Conservation (phyloP, 2,797 vertebrate species). For the Graptemys geographica region DNA sequence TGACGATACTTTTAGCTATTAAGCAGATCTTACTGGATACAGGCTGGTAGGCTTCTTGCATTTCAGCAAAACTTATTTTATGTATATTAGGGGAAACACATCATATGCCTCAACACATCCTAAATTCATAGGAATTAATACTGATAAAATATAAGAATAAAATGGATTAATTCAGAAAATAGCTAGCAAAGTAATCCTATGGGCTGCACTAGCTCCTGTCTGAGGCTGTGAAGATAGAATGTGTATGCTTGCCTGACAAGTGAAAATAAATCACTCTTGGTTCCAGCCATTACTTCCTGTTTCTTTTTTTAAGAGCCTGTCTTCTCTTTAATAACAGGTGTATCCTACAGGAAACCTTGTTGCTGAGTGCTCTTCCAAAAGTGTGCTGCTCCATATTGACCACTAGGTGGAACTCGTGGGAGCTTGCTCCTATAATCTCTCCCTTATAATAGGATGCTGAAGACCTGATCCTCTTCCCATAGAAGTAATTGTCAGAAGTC, state of each 20-base stretch:
- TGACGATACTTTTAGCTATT: no score
- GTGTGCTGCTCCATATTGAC: not conserved
- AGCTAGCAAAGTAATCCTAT: no score
- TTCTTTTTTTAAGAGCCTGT: not conserved
- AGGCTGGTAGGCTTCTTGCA: no score
- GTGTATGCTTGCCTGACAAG: no score
- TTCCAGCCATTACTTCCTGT: not conserved
- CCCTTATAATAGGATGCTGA: not conserved
- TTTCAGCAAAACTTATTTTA: no score
- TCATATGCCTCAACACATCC: no score
- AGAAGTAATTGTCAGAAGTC: not conserved
- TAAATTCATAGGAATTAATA: no score
- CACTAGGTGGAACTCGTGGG: not conserved
- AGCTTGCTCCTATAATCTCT: not conserved
- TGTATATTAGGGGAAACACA: no score
- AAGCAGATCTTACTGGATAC: no score
- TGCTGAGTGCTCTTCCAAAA: not conserved
- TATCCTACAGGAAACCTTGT: not conserved
- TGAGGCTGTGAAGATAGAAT: not conserved
- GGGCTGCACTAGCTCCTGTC: not conserved
- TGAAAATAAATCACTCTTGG: not conserved
- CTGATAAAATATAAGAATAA: no score
- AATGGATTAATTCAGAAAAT: no score
- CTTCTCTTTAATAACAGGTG: not conserved
- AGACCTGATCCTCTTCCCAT: not conserved